Conservation (phyloP, 2,888 invertebrate genomes). For the Gibbula magus region DNA sequence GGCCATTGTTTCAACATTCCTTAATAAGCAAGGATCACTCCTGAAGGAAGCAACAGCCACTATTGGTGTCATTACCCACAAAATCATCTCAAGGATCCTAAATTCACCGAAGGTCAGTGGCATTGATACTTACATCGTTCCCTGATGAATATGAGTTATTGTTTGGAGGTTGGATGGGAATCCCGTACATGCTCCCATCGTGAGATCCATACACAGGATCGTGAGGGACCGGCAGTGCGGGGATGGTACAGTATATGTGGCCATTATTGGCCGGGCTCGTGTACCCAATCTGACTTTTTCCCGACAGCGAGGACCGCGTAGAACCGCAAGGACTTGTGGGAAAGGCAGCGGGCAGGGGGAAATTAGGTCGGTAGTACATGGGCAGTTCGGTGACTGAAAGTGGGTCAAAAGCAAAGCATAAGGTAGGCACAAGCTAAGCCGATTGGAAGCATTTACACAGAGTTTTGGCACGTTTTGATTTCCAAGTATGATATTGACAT, state of each 20-base stretch:
- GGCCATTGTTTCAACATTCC: no score
- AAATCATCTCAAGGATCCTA: background rate
- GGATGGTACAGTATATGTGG: conserved; percentile 20
- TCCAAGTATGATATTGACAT: background rate
- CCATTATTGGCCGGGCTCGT: conserved; percentile 15
- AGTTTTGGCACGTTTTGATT: no score
- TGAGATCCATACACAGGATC: background rate
- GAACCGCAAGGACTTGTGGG: conserved; percentile 17
- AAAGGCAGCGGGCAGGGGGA: conserved; percentile 35
- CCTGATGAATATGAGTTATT: background rate
- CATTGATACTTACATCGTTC: conserved; percentile 3
- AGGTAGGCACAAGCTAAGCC: background rate
- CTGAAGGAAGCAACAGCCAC: background rate
- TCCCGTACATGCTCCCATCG: conserved; percentile 7
- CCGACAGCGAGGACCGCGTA: conserved; percentile 6
- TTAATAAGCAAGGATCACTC: no score
- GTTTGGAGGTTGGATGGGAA: background rate
- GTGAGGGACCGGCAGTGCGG: background rate
- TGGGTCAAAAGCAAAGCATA: conserved; percentile 19
- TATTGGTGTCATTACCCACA: background rate
- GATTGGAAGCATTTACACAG: background rate
- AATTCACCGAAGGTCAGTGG: background rate
- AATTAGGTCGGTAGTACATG: conserved; percentile 45
- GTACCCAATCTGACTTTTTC: conserved; percentile 24
- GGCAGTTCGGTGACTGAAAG: conserved; percentile 31